Conservation (phyloP, 2,888 invertebrate species). For the Dynastes tityus region DNA sequence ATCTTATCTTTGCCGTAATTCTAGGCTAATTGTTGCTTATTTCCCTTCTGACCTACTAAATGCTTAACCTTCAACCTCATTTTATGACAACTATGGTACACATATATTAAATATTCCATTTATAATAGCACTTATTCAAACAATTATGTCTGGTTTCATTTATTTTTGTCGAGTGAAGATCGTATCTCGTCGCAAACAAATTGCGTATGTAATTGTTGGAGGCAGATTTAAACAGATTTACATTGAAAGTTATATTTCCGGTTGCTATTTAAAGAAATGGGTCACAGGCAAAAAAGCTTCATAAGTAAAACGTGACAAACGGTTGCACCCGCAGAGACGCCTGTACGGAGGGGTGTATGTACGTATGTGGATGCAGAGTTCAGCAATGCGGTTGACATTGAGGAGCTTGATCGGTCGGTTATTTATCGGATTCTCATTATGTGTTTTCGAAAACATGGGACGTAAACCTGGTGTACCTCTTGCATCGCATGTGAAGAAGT, state of each 20-base stretch:
- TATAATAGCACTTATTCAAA: conserved; percentile 24
- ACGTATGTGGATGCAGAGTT: no score
- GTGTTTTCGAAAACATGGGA: no score
- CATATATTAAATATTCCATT: conserved; percentile 27
- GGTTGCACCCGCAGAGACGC: no score
- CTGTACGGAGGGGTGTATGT: no score
- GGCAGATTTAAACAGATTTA: conserved; percentile 20
- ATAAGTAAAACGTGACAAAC: no score
- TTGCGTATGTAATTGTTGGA: conserved; percentile 26
- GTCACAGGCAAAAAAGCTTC: conserved; percentile 3
- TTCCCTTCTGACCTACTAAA: conserved; percentile 23
- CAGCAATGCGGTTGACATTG: no score
- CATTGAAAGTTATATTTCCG: conserved; percentile 43
- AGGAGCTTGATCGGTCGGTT: no score
- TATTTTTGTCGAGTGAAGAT: conserved; percentile 37
- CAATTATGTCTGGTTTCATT: conserved; percentile 29
- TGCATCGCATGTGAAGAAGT: no score
- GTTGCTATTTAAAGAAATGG: conserved; percentile 33
- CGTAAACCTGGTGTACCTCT: no score
- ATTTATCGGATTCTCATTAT: no score
- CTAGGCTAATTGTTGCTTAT: background rate
- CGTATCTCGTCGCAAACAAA: conserved; percentile 26
- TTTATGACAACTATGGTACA: background rate
- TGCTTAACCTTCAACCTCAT: conserved; percentile 8
- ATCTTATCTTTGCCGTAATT: conserved; percentile 11